phyloP scores from a whole-genome alignment of 2,113 vertebrate species.

The Lucifuga dentata region DNA sequence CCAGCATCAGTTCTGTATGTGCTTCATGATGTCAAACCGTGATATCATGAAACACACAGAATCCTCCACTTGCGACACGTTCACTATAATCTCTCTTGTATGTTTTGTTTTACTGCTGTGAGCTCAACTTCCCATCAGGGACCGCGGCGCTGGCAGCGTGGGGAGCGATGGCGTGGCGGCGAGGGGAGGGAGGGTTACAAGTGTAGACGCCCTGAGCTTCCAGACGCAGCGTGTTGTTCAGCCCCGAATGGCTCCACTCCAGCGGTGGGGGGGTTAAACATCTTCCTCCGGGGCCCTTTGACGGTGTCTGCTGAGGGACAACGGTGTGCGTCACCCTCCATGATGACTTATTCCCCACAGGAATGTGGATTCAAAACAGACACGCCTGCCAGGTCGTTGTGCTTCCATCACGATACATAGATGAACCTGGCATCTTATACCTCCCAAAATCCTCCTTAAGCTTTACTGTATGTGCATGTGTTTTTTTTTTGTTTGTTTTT shows the following conservation, averaged over 20 bases:
- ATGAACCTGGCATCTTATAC: too few relatives aligned
- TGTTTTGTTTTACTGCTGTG: neutral
- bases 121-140: slow-evolving; percentile 41
- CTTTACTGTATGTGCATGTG: too few relatives aligned
- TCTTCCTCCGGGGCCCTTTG: slow-evolving; percentile 67
- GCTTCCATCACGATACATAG: slow-evolving; percentile 27
- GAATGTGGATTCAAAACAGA: slow-evolving; percentile 54
- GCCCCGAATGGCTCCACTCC: slow-evolving; percentile 66
- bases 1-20: too few relatives aligned
- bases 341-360: slow-evolving; percentile 47
- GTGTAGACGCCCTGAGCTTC: slow-evolving; percentile 61
- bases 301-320: slow-evolving; percentile 66
- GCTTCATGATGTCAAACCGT: too few relatives aligned
- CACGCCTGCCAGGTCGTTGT: slow-evolving; percentile 59
- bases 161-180: slow-evolving; percentile 57
- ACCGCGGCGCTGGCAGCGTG: slow-evolving; percentile 38
- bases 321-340: slow-evolving; percentile 58
- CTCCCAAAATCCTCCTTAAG: too few relatives aligned
- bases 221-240: slow-evolving; percentile 39
- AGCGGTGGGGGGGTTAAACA: slow-evolving; percentile 76
- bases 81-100: slow-evolving; percentile 5
- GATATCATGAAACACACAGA: too few relatives aligned
- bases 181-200: slow-evolving; percentile 42
- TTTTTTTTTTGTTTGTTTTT: too few relatives aligned
- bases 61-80: neutral